These are phyloP conservation scores for Folsomia manolachei DNA, from an alignment of 2,888 invertebrate genomes.

Conservation along the genomic window DNA sequence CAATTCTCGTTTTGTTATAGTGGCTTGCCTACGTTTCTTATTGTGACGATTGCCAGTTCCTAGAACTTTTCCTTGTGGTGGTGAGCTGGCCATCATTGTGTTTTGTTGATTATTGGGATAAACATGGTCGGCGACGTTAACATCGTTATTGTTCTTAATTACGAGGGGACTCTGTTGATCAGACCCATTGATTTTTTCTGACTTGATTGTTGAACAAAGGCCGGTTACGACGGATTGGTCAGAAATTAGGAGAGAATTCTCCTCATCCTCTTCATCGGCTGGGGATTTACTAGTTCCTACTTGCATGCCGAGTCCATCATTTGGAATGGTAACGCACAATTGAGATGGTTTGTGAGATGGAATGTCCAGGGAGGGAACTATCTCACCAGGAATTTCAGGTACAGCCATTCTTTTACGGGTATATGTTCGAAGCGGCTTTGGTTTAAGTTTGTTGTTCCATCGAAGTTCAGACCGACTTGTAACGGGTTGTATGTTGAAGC, in stretches of 20 bases:
- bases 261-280: neutral
- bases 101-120: neutral
- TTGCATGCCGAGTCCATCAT: neutral
- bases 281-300: neutral
- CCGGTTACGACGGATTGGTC: neutral
- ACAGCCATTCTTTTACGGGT: neutral
- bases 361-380: too few species aligned
- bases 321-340: neutral
- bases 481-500: neutral
- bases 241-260: neutral
- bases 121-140: too few species aligned
- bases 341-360: neutral
- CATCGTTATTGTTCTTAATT: neutral
- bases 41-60: neutral
- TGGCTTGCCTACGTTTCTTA: neutral
- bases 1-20: neutral
- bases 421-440: neutral
- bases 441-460: neutral
- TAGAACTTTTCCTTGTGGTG: neutral
- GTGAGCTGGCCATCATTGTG: neutral
- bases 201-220: neutral
- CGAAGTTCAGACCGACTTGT: neutral
- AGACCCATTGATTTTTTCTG: neutral
- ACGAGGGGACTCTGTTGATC: neutral
- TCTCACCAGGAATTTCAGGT: neutral